Evolutionary conservation across 1,140 invertebrate species (phyloP), one percentile per base, ranked within the genome.

Genomic region (Macrotrachela quadricornifera): DNA sequence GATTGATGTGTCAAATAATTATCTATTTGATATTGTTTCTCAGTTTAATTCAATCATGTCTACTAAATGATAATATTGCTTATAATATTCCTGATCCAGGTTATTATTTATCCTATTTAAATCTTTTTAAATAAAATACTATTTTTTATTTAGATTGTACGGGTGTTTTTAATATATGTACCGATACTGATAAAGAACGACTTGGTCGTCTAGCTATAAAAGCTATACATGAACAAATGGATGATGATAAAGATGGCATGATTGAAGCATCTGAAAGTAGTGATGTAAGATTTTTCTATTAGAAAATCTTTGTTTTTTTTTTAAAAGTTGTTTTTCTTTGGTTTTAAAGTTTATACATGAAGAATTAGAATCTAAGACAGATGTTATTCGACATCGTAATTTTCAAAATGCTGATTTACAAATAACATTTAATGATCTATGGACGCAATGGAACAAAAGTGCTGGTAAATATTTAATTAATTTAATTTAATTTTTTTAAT

Each of bases 321-420:
- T 41, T 13, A 39, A 39, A 39, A 39, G 8, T 39, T 9, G 38
- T 39, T 9, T 39, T 39, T 39, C 12, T 9, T 9, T 39, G 8
- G 38, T 39, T 12, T 39, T 12, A 9, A n/a, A 30, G 51, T 53
- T 53, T 47, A 39, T 53, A 13, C 39, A 39, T 13, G 51, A 53
- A 45, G 51, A 53, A 36, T 38, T 53, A n/a, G 44, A 53, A 41
- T 48, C 46, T n/a, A 46, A 48, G 2, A 30, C 21, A 30, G 54
- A 17, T 38, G 62, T 61, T 57, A 64, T 66, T 46, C 44, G 85
- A 52, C 83, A 88, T 64, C 79, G 80, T 58, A 81, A 80, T 30
- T 92, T 94, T 69, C 88, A 95, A 75, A 79, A 80, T 58, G 85
- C 90, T 67, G 85, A 91, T 71, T 88, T 84, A 77, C 83, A 87